Base-by-base conservation (phyloP, 2,797 vertebrate genomes). In the Takifugu rubripes region DNA sequence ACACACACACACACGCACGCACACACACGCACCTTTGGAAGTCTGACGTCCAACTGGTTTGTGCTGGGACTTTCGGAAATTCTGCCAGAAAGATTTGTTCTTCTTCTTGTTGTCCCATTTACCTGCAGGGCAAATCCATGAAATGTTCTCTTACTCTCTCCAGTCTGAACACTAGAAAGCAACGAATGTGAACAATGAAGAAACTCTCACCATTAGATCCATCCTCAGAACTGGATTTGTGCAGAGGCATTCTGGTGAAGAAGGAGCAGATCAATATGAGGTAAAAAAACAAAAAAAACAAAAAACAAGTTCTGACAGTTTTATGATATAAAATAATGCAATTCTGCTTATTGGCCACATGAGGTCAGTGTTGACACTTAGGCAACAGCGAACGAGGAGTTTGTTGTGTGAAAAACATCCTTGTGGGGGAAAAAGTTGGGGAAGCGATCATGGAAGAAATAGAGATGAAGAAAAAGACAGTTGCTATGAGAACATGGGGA, bases 21-120 rank as follows among this genome's bases (percentile, higher is more conserved):
- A 26, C 33, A 29, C 2, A 25, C 16, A 52, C 71, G 56, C 92
- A 98, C 97, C 96, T 98, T 97, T 99, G 16, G 95, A 96, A 43
- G 93, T 90, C 85, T 97, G 96, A 10, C 95, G 92, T 84, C 91
- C 89, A 64, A 95, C 86, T 46, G 94, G 93, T 86, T 98, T 90
- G 73, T 89, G 96, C 82, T 93, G 95, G 58, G 93, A 93, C 87
- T 97, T 99, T 70, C 95, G 92, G 76, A 99, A 98, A 88, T 97
- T 96, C 84, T 96, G 97, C 97, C 97, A 99, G 79, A 99, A 99
- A 61, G 95, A 96, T 81, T 96, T 99, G 72, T 96, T 98, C 85
- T 98, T 99, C 92, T 98, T 99, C 87, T 96, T 99, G 87, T 92
- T 94, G 81, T 99, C 96, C 92, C 92, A 92, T 91, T 96, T 99